Evolutionary conservation across 2,888 invertebrate genomes (phyloP).

Genomic region (Therioaphis trifolii): DNA sequence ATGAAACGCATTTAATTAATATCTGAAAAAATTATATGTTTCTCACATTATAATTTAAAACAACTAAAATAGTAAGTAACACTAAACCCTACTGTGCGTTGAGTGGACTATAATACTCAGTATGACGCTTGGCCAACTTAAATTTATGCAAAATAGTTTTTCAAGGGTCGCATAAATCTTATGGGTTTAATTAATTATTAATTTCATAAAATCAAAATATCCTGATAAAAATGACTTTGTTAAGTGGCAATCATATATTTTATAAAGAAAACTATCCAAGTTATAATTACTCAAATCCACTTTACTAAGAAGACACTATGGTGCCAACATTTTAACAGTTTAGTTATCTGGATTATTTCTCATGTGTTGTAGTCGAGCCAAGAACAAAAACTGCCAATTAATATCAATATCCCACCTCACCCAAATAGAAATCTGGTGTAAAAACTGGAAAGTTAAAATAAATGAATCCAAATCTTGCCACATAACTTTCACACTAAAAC

Average conservation of each 20-base stretch:
- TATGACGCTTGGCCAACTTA: background rate
- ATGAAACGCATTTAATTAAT: too few relatives aligned
- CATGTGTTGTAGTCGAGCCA: background rate
- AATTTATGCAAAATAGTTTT: background rate
- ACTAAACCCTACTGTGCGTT: background rate
- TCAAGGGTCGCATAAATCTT: background rate
- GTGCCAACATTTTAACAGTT: conserved; percentile 29
- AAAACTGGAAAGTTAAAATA: too few relatives aligned
- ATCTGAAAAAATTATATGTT: too few relatives aligned
- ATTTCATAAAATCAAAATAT: background rate
- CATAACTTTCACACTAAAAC: too few relatives aligned
- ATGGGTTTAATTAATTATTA: background rate
- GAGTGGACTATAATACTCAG: background rate
- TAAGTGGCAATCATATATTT: background rate
- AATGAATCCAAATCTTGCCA: too few relatives aligned
- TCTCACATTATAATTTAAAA: too few relatives aligned
- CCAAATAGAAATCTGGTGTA: background rate
- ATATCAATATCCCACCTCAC: too few relatives aligned
- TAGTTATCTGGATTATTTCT: background rate
- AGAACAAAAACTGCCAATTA: conserved; percentile 8
- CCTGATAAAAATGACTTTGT: background rate
- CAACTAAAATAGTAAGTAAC: background rate
- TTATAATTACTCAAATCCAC: background rate
- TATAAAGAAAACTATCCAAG: background rate
- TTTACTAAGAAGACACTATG: background rate